These are phyloP conservation scores for Zoroaster sp. DNA, from an alignment of 53 echinoderm and acorn worm genomes.

Conservation along the genomic window DNA sequence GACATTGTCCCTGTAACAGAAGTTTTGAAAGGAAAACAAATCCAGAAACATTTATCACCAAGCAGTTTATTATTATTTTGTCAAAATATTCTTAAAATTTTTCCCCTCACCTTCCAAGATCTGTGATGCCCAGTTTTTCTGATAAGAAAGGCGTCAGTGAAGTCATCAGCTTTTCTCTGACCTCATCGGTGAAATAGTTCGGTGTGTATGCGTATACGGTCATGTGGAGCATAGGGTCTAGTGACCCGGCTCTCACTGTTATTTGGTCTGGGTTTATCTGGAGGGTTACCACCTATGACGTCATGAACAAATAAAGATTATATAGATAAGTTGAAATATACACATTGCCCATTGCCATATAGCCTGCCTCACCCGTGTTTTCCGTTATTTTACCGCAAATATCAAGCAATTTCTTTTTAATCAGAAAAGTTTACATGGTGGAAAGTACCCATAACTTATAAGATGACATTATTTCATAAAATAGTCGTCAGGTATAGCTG, in stretches of 20 bases:
- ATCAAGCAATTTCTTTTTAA: too few species aligned
- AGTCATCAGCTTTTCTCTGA: neutral
- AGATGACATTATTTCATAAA: too few species aligned
- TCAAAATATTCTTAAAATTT: neutral
- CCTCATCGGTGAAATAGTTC: neutral
- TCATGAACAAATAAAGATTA: neutral
- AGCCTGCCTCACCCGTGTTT: too few species aligned
- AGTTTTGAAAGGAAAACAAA: too few species aligned
- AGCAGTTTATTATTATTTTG: neutral
- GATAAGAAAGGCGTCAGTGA: constrained; percentile 6
- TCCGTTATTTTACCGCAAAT: too few species aligned
- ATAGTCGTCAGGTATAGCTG: too few species aligned
- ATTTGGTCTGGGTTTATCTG: constrained; percentile 16
- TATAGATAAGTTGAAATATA: too few species aligned
- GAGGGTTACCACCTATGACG: neutral
- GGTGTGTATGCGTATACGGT: neutral
- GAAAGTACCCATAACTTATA: too few species aligned
- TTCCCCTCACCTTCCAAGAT: neutral
- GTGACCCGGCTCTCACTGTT: neutral
- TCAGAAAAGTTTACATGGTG: too few species aligned
- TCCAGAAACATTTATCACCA: too few species aligned
- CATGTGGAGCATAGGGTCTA: neutral
- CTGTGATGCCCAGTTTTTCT: constrained; percentile 10
- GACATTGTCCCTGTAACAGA: too few species aligned
- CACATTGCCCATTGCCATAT: too few species aligned